These are phyloP conservation scores for Euwallacea fornicatus DNA, from an alignment of 1,140 invertebrate genomes.

Conservation along the genomic window DNA sequence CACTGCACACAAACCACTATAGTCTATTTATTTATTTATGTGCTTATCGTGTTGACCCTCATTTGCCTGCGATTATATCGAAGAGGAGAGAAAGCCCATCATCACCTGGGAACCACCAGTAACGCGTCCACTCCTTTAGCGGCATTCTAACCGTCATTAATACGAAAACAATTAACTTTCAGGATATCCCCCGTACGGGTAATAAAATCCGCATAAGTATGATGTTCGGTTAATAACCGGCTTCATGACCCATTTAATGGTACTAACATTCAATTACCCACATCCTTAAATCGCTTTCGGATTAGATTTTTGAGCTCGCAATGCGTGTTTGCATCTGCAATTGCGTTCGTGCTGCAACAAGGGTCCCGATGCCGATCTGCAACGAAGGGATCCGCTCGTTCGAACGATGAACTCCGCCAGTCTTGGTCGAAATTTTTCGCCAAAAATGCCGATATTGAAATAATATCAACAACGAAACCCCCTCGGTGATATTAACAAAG, in stretches of 20 bases:
- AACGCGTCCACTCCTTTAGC: too few relatives aligned
- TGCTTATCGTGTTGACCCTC: not conserved
- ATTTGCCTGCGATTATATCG: not conserved
- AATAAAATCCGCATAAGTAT: not conserved
- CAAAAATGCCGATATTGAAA: too few relatives aligned
- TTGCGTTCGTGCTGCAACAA: too few relatives aligned
- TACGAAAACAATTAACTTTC: constrained; percentile 1
- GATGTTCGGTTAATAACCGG: not conserved
- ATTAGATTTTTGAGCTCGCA: not conserved
- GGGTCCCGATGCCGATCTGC: too few relatives aligned
- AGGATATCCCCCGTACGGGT: not conserved
- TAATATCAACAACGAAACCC: too few relatives aligned
- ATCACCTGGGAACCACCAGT: not conserved
- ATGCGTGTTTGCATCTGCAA: too few relatives aligned
- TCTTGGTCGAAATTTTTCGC: too few relatives aligned
- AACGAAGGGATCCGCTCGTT: too few relatives aligned
- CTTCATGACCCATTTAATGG: constrained; percentile 5
- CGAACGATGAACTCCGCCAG: too few relatives aligned
- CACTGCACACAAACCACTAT: not conserved
- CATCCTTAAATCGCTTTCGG: constrained; percentile 6
- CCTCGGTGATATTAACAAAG: too few relatives aligned
- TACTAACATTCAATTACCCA: constrained; percentile 5
- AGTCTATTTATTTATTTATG: not conserved
- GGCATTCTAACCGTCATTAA: not conserved
- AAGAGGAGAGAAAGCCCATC: constrained; percentile 1